Conservation (phyloP, 2,888 invertebrate genomes). For the Synergus japonicus region DNA sequence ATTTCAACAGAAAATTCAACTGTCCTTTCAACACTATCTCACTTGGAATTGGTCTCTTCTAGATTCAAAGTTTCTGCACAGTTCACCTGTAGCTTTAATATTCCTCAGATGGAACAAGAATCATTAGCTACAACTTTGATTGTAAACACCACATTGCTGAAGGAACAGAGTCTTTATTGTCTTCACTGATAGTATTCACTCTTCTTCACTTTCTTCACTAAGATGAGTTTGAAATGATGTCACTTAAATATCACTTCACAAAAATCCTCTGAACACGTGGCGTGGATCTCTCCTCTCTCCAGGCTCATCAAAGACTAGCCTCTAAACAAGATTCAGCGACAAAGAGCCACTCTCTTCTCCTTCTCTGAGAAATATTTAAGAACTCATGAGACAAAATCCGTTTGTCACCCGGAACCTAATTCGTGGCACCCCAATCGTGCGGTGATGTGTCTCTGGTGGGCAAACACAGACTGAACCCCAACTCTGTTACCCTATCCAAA, state of each 20-base stretch:
- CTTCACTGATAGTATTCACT: background rate
- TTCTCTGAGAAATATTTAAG: background rate
- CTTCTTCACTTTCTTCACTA: background rate
- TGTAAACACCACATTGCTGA: background rate
- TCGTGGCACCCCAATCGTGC: slow-evolving; percentile 46
- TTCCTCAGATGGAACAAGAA: background rate
- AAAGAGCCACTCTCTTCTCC: background rate
- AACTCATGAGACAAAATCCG: slow-evolving; percentile 45
- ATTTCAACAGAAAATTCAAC: too few species aligned
- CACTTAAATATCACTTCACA: background rate
- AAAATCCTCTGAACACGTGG: slow-evolving; percentile 15
- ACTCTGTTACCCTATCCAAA: slow-evolving; percentile 70
- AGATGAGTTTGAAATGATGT: background rate
- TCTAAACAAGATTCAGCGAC: background rate
- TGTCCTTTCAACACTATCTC: too few species aligned
- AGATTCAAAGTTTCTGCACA: background rate
- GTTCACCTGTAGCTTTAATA: background rate
- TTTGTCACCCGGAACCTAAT: slow-evolving; percentile 36
- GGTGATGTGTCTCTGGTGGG: slow-evolving; percentile 74
- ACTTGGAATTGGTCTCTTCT: background rate
- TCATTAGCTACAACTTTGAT: background rate
- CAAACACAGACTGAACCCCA: slow-evolving; percentile 76
- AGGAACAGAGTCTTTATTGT: background rate
- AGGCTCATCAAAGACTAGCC: background rate
- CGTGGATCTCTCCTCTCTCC: background rate